Evolutionary conservation across 2,797 vertebrate species (phyloP).

Genomic region (Bradypodion pumilum): DNA sequence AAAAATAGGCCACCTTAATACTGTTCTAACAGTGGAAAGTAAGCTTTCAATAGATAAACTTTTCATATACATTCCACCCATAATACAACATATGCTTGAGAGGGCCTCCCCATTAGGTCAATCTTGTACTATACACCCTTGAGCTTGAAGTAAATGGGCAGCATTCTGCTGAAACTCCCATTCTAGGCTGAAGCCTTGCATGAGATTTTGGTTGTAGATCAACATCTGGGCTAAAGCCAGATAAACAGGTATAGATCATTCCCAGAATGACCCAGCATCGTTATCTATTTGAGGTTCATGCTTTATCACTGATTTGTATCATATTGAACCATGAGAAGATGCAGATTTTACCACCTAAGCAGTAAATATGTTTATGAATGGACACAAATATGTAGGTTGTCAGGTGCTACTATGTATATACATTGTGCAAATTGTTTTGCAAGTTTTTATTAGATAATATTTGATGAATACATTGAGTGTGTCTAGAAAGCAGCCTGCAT

Average conservation of each 20-base stretch:
- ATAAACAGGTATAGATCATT: neutral
- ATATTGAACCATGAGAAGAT: conserved; percentile 35
- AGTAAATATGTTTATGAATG: conserved; percentile 60
- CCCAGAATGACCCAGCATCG: neutral
- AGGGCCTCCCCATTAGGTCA: neutral
- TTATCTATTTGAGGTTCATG: neutral
- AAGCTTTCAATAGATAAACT: too few species aligned
- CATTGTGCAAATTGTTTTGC: conserved; percentile 65
- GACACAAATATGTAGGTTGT: conserved; percentile 68
- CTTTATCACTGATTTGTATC: conserved; percentile 19
- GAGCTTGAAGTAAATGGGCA: neutral
- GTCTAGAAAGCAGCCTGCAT: conserved; percentile 31
- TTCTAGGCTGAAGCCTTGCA: neutral
- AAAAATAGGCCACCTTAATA: neutral
- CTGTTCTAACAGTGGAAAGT: neutral
- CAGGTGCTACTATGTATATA: conserved; percentile 63
- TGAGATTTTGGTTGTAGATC: neutral
- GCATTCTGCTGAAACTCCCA: neutral
- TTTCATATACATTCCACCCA: neutral
- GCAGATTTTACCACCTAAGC: conserved; percentile 50
- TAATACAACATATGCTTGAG: neutral
- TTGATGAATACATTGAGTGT: conserved; percentile 60
- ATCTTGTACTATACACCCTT: neutral
- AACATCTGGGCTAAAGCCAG: neutral
- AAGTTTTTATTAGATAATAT: conserved; percentile 58